A percentile compares a stretch with the other conserved stretches of the same genome.
These are phyloP conservation scores for Kryptopterus vitreolus DNA, from an alignment of 2,797 vertebrate species.

Conservation along the genomic window DNA sequence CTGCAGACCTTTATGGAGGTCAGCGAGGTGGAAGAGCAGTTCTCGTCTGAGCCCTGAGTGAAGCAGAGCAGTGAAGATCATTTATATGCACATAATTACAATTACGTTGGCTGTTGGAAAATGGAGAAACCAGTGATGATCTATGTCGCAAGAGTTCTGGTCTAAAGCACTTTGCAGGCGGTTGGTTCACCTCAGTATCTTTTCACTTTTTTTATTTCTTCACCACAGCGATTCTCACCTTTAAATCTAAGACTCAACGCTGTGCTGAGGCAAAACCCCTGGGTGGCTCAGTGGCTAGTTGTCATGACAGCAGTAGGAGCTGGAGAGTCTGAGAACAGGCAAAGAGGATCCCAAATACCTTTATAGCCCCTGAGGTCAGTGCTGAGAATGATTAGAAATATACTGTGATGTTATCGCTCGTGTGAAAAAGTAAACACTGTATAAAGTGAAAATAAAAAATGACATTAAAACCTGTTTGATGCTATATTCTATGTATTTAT, in stretches of 20 bases:
- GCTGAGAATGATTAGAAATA: slow-evolving; percentile 30
- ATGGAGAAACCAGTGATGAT: neutral
- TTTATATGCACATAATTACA: neutral
- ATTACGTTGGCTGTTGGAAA: neutral
- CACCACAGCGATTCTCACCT: slow-evolving; percentile 40
- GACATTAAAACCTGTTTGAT: too few species aligned
- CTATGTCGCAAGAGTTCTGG: neutral
- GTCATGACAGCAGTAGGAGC: slow-evolving; percentile 69
- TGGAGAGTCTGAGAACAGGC: slow-evolving; percentile 45
- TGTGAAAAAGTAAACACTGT: neutral
- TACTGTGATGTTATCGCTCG: neutral
- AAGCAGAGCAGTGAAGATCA: slow-evolving; percentile 14
- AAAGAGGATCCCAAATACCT: slow-evolving; percentile 44
- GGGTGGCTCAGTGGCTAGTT: slow-evolving; percentile 60
- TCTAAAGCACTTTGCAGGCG: neutral
- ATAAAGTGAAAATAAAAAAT: too few species aligned
- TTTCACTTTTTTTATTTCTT: neutral
- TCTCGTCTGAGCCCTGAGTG: slow-evolving; percentile 88
- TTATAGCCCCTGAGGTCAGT: slow-evolving; percentile 37
- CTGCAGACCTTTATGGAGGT: slow-evolving; percentile 97
- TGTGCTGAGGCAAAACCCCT: slow-evolving; percentile 22
- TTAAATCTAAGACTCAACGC: slow-evolving; percentile 34
- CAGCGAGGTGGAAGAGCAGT: slow-evolving; percentile 91
- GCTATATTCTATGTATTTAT: too few species aligned
- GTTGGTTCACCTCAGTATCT: neutral